These are phyloP conservation scores for Drosophila virilis DNA, from an alignment of 1,140 invertebrate genomes.

Conservation along the genomic window DNA sequence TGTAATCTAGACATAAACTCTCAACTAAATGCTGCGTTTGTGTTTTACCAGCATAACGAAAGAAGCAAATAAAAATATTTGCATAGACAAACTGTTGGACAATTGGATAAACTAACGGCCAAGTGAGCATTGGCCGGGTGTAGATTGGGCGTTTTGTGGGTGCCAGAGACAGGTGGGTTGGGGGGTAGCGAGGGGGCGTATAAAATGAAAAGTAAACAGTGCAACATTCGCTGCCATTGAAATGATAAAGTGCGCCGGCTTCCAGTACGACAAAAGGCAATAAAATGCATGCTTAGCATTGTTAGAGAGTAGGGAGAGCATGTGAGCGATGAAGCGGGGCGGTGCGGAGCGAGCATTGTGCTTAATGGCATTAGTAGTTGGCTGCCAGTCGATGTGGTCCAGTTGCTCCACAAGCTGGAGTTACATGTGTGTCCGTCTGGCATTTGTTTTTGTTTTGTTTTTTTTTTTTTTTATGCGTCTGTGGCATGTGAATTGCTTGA, in stretches of 20 bases:
- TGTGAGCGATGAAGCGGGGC: not conserved
- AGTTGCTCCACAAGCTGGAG: constrained; percentile 44
- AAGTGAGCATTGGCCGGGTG: constrained; percentile 57
- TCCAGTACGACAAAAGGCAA: constrained; percentile 69
- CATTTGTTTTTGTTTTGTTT: constrained; percentile 14
- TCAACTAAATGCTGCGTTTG: not conserved
- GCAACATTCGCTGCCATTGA: constrained; percentile 73
- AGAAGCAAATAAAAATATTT: constrained; percentile 79
- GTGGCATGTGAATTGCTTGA: constrained; percentile 50
- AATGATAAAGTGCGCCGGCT: constrained; percentile 74
- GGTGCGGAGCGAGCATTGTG: constrained; percentile 24
- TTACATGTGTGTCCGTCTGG: constrained; percentile 48
- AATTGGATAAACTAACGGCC: constrained; percentile 61
- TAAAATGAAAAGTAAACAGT: constrained; percentile 80
- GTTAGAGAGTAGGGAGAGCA: not conserved
- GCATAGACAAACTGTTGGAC: constrained; percentile 72
- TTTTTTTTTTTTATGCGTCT: constrained; percentile 27
- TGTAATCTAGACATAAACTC: not conserved
- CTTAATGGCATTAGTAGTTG: constrained; percentile 64
- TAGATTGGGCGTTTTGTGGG: constrained; percentile 14
- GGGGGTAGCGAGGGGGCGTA: constrained; percentile 12
- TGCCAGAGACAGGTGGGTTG: constrained; percentile 1
- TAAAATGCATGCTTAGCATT: constrained; percentile 80
- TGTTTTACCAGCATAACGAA: constrained; percentile 55
- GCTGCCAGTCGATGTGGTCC: constrained; percentile 31